These are phyloP conservation scores for Myrmecophaga tridactyla DNA, from an alignment of 2,113 vertebrate species.

Conservation along the genomic window DNA sequence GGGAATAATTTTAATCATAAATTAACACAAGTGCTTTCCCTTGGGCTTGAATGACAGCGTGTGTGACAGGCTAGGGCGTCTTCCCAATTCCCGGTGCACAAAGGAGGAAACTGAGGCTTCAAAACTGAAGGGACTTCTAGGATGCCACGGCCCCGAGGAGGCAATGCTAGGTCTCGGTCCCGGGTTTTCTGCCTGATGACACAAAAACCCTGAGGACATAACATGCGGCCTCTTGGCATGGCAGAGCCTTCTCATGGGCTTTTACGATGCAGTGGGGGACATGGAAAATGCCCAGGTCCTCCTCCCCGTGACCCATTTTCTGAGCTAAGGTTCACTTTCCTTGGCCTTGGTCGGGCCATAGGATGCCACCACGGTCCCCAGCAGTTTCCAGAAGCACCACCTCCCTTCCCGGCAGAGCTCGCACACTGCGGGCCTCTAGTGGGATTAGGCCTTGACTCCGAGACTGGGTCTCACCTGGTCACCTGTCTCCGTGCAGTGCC, in stretches of 20 bases:
- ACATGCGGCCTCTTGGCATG: background rate
- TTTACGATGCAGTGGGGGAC: background rate
- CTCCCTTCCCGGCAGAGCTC: background rate
- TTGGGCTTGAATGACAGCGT: too few relatives aligned
- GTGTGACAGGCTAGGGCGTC: too few relatives aligned
- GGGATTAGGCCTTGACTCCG: too few relatives aligned
- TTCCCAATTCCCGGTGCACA: background rate
- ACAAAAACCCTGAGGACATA: too few relatives aligned
- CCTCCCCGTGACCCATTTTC: background rate
- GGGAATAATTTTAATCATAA: background rate
- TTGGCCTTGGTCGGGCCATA: too few relatives aligned
- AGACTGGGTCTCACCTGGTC: background rate
- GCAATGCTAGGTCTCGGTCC: background rate
- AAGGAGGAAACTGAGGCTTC: background rate
- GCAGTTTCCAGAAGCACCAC: background rate
- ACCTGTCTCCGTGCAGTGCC: too few relatives aligned
- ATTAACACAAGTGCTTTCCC: background rate
- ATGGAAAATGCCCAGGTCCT: background rate
- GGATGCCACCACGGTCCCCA: too few relatives aligned
- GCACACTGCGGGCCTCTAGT: fast-evolving
- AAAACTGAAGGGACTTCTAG: background rate
- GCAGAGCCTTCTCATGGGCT: background rate
- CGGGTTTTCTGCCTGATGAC: too few relatives aligned
- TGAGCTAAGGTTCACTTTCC: background rate
- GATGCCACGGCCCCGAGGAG: background rate